Base-by-base conservation (phyloP, 2,888 invertebrate genomes). In the Prosopocoilus inquinatus region DNA sequence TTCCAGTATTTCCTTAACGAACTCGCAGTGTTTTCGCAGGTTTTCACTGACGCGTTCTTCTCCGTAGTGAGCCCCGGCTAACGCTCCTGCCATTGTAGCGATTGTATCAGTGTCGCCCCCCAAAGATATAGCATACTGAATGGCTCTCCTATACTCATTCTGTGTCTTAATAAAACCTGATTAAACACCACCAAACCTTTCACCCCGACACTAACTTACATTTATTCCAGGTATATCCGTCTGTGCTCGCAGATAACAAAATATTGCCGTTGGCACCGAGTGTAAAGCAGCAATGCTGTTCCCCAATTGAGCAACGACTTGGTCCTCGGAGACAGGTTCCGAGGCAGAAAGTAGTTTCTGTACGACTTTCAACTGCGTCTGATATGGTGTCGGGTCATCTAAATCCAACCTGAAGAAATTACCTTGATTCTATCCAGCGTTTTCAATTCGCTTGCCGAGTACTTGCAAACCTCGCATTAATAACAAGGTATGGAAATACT, bases 101-200 rank as follows among this genome's bases (percentile, higher is more conserved):
- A 90, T 88, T 0, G 90, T 90, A 67, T 90, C 90, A 0, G 89
- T 87, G 72, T 90, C 90, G 2, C 90, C 90, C 16, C 90, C 90
- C 9, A 90, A 74, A 11, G 83, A 81, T 58, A 90, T 85, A 8
- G 89, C 86, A 72, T 84, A 87, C 64, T 87, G 84, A 35, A 90
- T 75, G 2, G 86, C 82, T 60, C 87, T 78, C 67, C 86, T 80
- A 66, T 87, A 82, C 16, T 79, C 75, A 73, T 84, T 84, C 9
- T 81, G 78, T 41, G 81, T 80, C 77, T 81, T 78, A 70, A 70
- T 50, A 54, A 59, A 51, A 57, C 32, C 4, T 8, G 2, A 38
- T 28, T 34, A 45, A 55, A 50, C 47, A 39, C 11, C 5, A 54
- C 11, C 5, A 54, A 50, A 15, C 41, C 47, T 15, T 41, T 9